phyloP scores from a whole-genome alignment of 2,113 vertebrate genomes.

The Alexandromys fortis region DNA sequence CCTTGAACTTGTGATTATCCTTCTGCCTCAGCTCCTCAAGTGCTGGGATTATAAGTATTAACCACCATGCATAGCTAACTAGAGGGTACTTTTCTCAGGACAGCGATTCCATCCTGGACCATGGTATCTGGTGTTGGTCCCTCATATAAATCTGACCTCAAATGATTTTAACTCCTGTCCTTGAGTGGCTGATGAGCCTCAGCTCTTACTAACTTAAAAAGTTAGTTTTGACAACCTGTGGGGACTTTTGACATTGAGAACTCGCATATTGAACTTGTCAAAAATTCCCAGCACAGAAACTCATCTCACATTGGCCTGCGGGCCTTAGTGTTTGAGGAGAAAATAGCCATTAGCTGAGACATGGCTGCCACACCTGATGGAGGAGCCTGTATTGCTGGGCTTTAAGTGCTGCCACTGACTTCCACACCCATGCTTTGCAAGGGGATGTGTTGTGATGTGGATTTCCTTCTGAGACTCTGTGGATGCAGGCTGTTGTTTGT shows the following conservation, averaged over 20 bases:
- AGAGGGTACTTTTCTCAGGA: too few relatives aligned
- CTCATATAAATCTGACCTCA: not conserved
- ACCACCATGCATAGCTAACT: not conserved
- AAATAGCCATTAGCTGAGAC: not conserved
- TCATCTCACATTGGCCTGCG: not conserved
- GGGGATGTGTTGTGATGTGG: rapidly evolving
- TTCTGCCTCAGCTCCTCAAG: not conserved
- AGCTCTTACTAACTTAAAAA: not conserved
- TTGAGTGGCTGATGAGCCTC: not conserved
- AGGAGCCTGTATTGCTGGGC: rapidly evolving
- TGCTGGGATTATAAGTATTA: not conserved
- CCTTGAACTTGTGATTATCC: not conserved
- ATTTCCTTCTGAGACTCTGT: not conserved
- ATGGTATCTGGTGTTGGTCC: too few relatives aligned
- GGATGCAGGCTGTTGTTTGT: not conserved
- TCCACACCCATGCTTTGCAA: rapidly evolving
- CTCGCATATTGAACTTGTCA: not conserved
- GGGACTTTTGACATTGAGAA: not conserved
- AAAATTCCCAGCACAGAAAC: not conserved
- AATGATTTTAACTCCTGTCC: not conserved
- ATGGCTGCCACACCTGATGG: rapidly evolving
- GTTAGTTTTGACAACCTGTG: not conserved
- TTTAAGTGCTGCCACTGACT: not conserved
- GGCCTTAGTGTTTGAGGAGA: not conserved
- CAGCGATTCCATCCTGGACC: rapidly evolving